Conservation (phyloP, 2,113 vertebrate species). For the Lipotes vexillifer region DNA sequence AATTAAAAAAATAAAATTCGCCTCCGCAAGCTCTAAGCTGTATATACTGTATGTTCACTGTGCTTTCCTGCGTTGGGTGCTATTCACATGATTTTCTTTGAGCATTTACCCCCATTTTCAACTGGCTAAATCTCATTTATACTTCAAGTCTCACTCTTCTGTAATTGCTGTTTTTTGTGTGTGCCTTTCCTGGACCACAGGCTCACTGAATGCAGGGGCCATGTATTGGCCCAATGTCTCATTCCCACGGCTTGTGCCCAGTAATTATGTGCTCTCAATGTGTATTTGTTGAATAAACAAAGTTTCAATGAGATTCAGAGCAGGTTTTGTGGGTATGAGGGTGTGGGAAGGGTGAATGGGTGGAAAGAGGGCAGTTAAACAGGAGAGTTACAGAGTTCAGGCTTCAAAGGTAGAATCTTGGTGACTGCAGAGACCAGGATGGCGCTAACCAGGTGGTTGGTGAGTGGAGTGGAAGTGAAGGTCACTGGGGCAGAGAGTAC, state of each 20-base stretch:
- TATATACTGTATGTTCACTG: background rate
- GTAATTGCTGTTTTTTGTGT: background rate
- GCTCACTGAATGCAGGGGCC: background rate
- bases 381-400: background rate
- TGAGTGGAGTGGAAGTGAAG: background rate
- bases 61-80: background rate
- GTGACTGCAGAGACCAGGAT: background rate
- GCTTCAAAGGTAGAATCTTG: background rate
- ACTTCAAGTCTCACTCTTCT: background rate
- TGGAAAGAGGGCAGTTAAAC: background rate
- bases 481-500: background rate
- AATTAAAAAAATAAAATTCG: background rate
- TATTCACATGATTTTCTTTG: background rate
- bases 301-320: background rate
- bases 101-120: background rate
- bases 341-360: background rate
- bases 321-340: slow-evolving; percentile 35
- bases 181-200: background rate
- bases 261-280: slow-evolving; percentile 10
- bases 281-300: slow-evolving; percentile 39
- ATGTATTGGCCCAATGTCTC: background rate
- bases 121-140: background rate
- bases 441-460: background rate
- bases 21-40: background rate
- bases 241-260: background rate